These are phyloP conservation scores for Macrotis lagotis DNA, from an alignment of 2,113 vertebrate genomes.

Conservation along the genomic window DNA sequence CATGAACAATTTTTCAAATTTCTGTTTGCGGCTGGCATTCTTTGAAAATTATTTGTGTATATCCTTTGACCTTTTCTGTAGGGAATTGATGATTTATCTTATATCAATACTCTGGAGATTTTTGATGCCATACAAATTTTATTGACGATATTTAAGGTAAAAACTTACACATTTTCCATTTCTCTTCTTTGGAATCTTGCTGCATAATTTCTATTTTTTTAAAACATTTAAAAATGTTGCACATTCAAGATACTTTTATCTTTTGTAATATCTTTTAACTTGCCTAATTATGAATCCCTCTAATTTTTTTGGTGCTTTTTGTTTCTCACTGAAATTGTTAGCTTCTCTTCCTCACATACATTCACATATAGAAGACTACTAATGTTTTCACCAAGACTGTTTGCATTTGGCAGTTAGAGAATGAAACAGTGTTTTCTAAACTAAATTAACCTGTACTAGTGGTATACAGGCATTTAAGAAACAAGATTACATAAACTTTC, in stretches of 20 bases:
- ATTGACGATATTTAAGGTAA: background rate
- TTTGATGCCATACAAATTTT: background rate
- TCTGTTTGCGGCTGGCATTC: background rate
- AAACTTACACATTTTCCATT: background rate
- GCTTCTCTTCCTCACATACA: background rate
- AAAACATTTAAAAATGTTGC: background rate
- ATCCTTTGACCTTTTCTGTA: background rate
- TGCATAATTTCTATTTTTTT: background rate
- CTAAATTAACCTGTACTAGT: background rate
- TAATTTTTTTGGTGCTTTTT: background rate
- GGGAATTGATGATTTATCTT: background rate
- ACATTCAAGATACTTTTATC: background rate
- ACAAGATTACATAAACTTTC: background rate
- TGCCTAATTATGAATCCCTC: background rate
- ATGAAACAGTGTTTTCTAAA: background rate
- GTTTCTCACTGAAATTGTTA: background rate
- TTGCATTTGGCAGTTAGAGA: background rate
- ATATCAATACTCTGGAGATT: background rate
- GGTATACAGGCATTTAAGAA: background rate
- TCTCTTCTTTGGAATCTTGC: background rate
- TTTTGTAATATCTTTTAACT: background rate
- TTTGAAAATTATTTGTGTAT: background rate
- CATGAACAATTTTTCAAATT: background rate
- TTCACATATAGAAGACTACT: background rate
- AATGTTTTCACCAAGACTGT: background rate